Conservation (phyloP, 2,797 vertebrate genomes). For the Trichosurus vulpecula region DNA sequence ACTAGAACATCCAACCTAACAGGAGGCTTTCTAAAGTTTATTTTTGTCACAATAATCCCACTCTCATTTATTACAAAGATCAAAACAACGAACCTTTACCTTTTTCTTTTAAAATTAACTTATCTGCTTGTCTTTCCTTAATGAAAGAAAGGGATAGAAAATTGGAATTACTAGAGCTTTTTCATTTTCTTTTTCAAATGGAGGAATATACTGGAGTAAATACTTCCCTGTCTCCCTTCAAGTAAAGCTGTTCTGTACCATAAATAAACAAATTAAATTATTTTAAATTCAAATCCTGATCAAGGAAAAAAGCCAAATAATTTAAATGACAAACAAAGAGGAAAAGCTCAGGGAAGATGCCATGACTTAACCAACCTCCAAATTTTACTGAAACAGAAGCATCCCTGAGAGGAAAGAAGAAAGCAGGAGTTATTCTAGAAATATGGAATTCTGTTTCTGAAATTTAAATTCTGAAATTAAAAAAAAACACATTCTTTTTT, state of each 20-base stretch:
- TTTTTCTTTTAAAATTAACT: not conserved
- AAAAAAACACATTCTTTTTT: not conserved
- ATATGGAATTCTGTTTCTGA: not conserved
- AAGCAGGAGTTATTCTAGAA: not conserved
- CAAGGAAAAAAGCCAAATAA: not conserved
- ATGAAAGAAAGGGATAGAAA: not conserved
- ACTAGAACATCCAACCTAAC: not conserved
- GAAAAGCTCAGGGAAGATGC: not conserved
- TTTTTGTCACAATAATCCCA: not conserved
- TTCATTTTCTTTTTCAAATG: not conserved
- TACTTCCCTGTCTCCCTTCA: not conserved
- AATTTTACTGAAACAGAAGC: not conserved
- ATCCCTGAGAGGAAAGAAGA: not conserved
- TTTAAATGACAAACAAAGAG: not conserved
- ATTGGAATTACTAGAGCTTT: not conserved
- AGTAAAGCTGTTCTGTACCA: not conserved
- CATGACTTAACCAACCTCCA: not conserved
- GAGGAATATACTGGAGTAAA: not conserved
- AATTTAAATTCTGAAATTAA: no score
- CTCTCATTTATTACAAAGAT: not conserved
- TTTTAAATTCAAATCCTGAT: not conserved
- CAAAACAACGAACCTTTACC: not conserved
- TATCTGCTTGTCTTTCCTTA: not conserved
- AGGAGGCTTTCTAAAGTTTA: not conserved
- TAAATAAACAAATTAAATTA: not conserved